Evolutionary conservation across 2,888 invertebrate genomes (phyloP), one percentile per base, ranked within the genome.

Genomic region (Callyntrura sp.): DNA sequence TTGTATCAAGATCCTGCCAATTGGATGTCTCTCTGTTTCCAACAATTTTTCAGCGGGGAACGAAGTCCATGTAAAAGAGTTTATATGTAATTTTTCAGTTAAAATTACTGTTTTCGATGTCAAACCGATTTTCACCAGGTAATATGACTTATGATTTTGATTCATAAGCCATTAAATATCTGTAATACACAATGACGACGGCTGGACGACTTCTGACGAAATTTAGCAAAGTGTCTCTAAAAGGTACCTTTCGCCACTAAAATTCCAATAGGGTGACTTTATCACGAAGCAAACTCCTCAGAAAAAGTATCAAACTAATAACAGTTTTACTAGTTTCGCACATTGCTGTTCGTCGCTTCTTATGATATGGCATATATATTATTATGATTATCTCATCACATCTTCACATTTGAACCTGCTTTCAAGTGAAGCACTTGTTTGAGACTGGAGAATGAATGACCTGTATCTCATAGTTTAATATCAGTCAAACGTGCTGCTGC

Each of bases 371-470:
- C 12, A 20, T 73, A 35, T 35, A n/a, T 35, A 4, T 35, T 35
- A 35, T 35, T 35, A 35, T 43, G 3, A 35, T 79, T 68, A 79
- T 81, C 57, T 82, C 60, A 73, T 85, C 85, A 65, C 55, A 73
- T 70, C 68, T 28, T 25, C 78, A 70, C 88, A 28, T 70, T 73
- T 89, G 60, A 90, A 90, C 90, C 85, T 90, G 90, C 85, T 90
- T 62, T 85, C 90, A 81, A 85, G 85, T 90, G 90, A 81, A 90
- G 85, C 90, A 90, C 90, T 90, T 90, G 90, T 81, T 81, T 85
- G 73, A 90, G 90, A 90, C 90, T 90, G 90, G 90, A 90, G 90
- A 90, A 90, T 90, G 90, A 90, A 90, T 90, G 90, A 90, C 90
- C 90, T 85, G 90, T 81, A 90, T 85, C 90, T 85, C 85, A 85